Evolutionary conservation across 2,797 vertebrate species (phyloP), one percentile per base, ranked within the genome.

Genomic region (Notoglanidium macrostoma): DNA sequence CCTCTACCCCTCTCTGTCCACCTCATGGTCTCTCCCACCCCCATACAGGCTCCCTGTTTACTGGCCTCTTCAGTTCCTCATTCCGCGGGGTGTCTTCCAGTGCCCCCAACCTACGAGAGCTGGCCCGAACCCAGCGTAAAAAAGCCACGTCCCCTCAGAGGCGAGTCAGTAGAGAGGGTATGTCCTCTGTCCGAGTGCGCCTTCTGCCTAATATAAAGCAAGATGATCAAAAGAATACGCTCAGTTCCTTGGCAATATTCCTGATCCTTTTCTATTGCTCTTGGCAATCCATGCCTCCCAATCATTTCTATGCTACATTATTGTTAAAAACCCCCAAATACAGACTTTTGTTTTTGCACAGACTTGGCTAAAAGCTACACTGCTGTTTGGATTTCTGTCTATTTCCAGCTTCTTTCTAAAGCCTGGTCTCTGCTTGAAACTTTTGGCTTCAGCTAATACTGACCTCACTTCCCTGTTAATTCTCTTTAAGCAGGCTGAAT

Each of bases 71-170:
- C 97, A 99, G 97, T 93, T 98, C 98, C 94, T 97, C 97, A 29
- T 96, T 97, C 95, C 96, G 98, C 81, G 98, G 97, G 84, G 98
- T 97, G 94, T 98, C 98, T 92, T 98, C 96, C 96, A 98, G 98
- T 65, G 97, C 98, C 95, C 98, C 98, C 94, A 99, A 99, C 96
- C 97, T 99, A 94, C 97, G 97, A 95, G 98, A 99, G 95, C 98
- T 98, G 94, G 96, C 97, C 87, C 97, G 96, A 95, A 97, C 95
- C 91, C 97, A 97, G 91, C 96, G 97, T 95, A 98, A 98, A 94
- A 98, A 98, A 91, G 92, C 93, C 19, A 94, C 96, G 92, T 97
- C 97, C 89, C 96, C 97, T 78, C 96, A 96, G 96, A 97, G 95
- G 94, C 95, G 97, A 95, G 96, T 97, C 59, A 96, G 96, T 95